Evolutionary conservation across 92 coral and sea anemone species (phyloP), one percentile per base, ranked within the genome.

Genomic region (Zoanthus gigantus): DNA sequence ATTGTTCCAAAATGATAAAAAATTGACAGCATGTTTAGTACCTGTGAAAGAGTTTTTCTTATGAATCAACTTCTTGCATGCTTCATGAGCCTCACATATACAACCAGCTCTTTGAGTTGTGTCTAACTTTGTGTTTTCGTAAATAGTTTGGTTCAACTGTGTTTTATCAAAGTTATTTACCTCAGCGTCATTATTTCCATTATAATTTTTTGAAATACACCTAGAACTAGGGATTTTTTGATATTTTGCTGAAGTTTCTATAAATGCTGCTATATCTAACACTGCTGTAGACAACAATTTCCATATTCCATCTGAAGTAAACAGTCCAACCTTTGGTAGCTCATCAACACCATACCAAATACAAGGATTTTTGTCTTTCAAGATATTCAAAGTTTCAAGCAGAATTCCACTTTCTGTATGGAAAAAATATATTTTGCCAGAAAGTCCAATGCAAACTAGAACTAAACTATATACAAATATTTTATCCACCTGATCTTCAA

Each of bases 271-370:
- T 75, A 91, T 74, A 72, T 93, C 98, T 50, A 86, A 86, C 31
- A 94, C 83, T 29, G 96, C 71, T 16, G 78, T 90, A 0, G 97
- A 92, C 50, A 88, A 79, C 74, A 97, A 85, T 75, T 93, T 94
- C 97, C 98, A 97, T 34, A 97, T 85, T 30, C 97, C 94, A 42
- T 69, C 86, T 44, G 88, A 42, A 9, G 93, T 89, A 94, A 94
- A 97, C 54, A 97, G 89, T 34, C 98, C 98, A 74, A 85, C 72
- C 4, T 86, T 72, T 66, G 91, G 93, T 7, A 87, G 85, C 60
- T 71, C 57, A 71, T 92, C 89, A 88, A 53, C 34, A 46, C 87
- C 78, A 32, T 31, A 53, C 94, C 95, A 95, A 29, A 91, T 48
- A 44, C 61, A 69, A 18, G 93, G 84, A 9, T 86, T 86, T 50